These are phyloP conservation scores for Poecilus cupreus DNA, from an alignment of 2,888 invertebrate genomes.

Conservation along the genomic window DNA sequence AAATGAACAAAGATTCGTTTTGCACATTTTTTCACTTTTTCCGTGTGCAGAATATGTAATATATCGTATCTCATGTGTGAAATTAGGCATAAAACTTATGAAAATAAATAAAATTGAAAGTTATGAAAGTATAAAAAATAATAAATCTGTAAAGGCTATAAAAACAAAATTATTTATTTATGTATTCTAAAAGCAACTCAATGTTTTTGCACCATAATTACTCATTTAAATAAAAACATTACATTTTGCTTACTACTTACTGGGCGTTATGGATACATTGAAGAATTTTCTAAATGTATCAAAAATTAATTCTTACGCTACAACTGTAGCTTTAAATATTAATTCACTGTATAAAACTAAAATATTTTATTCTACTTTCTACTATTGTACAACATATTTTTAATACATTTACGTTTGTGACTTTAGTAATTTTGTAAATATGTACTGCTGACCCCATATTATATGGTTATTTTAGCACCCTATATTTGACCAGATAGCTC, in stretches of 20 bases:
- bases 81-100: slow-evolving; percentile 6
- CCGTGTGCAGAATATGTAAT: slow-evolving; percentile 7
- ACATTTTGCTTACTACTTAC: not conserved
- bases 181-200: not conserved
- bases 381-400: no score
- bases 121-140: slow-evolving; percentile 25
- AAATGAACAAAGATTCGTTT: not conserved
- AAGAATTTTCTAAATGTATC: no score
- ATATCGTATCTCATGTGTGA: slow-evolving; percentile 6
- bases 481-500: no score
- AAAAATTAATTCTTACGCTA: no score
- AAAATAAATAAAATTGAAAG: slow-evolving; percentile 41
- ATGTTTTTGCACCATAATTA: not conserved
- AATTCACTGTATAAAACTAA: no score
- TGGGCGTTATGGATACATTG: no score
- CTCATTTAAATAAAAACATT: not conserved
- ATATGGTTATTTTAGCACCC: no score
- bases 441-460: no score
- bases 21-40: slow-evolving; percentile 23
- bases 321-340: no score
- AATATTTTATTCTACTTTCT: no score
- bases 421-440: no score
- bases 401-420: no score
- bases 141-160: not conserved
- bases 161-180: not conserved